These are phyloP conservation scores for Mermis nigrescens DNA, from an alignment of 2,888 invertebrate species.

Conservation along the genomic window DNA sequence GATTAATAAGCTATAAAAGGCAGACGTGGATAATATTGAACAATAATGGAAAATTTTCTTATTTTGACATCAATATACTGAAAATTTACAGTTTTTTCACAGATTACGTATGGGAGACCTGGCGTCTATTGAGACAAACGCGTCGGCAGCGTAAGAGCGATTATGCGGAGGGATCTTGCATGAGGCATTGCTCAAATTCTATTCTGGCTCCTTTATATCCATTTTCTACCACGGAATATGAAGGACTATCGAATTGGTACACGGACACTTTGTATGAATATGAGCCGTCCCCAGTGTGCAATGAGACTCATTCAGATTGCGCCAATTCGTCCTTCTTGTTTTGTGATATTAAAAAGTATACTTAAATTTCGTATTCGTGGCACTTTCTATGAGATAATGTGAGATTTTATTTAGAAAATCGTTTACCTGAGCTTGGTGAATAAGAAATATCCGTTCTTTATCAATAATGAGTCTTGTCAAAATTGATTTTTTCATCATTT, in stretches of 20 bases:
- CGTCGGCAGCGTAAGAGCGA: constrained; percentile 3
- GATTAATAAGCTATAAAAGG: no score
- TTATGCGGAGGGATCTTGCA: constrained; percentile 4
- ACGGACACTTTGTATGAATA: not conserved
- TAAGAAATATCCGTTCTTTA: no score
- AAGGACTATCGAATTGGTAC: constrained; percentile 9
- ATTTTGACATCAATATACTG: no score
- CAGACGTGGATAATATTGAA: no score
- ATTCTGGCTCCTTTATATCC: constrained; percentile 5
- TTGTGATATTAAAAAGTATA: constrained; percentile 19
- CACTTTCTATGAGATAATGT: no score
- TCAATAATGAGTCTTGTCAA: no score
- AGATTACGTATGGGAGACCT: constrained; percentile 32
- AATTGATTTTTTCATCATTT: no score
- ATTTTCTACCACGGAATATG: constrained; percentile 9
- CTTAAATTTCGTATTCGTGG: no score
- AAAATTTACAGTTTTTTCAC: not conserved
- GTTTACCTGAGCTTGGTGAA: no score
- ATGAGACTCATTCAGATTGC: not conserved
- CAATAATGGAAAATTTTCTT: no score
- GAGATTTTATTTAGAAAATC: no score
- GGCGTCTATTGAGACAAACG: constrained; percentile 21
- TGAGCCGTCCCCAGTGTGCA: not conserved
- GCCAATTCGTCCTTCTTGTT: constrained; percentile 16
- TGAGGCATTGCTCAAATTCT: not conserved